Base-by-base conservation (phyloP, 2,888 invertebrate species). In the Notodonta dromedarius region DNA sequence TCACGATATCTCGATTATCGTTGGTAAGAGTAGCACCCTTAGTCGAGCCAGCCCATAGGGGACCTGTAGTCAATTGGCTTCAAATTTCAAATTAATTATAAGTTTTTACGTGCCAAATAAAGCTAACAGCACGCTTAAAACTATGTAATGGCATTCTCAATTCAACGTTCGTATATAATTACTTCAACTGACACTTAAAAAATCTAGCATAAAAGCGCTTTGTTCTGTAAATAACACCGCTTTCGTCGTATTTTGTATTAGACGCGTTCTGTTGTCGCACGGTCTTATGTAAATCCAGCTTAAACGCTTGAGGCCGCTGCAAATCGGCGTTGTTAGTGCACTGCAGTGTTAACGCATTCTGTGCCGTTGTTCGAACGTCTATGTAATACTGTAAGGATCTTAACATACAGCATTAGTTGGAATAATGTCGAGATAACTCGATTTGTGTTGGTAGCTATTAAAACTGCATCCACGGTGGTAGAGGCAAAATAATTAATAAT, bases 261-360 rank as follows among this genome's bases (percentile, higher is more conserved):
- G 52, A 52, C 48, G 44, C 42, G 48, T 54, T 42, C 40, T 56
- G 35, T 42, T 51, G 35, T 59, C 24, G 35, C 13, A 56, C 51
- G n/a, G 44, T 52, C 63, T 69, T 70, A 60, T 65, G 71, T 63
- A 72, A 72, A 76, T 73, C 72, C 74, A 66, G 71, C 46, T 55
- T 53, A 62, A 71, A 61, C 58, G 61, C n/a, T 24, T 54, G 9
- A 55, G 59, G 58, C 62, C 9, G 61, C 62, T 56, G 61, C 63
- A 63, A 65, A 72, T 70, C 67, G 62, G 64, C 54, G 65, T 74
- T 71, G 71, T 76, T 67, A 24, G 73, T 74, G 73, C 69, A 71
- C 69, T 66, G 68, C 67, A 60, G 66, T 71, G 70, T 66, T 67
- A 57, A 24, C 24, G 24, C 24, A 24, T 24, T 24, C 24, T 24